Base-by-base conservation (phyloP, 2,113 vertebrate genomes). In the Ptilorrhoa leucosticta region DNA sequence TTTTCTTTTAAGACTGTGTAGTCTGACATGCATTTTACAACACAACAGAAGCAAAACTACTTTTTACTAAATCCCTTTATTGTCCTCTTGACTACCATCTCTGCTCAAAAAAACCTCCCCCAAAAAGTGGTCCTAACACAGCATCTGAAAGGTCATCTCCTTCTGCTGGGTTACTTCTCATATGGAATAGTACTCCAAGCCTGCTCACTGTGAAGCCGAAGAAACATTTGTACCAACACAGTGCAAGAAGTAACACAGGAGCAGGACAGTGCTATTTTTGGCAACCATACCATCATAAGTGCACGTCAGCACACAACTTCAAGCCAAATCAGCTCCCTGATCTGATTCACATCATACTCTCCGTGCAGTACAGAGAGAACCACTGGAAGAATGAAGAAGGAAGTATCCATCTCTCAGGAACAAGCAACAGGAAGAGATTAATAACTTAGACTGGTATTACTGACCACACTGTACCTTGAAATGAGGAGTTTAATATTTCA, bases 221-320 rank as follows among this genome's bases (percentile, higher is more conserved):
- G 44, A 53, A 89, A 37, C 27, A 37, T 18, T 70, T 73, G 82
- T 86, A 96, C 82, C 79, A 69, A 35, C 57, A 61, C 2, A 92
- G 88, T 50, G 94, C 90, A 95, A 93, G 79, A 88, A 88, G 88
- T 61, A 92, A 93, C 70, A 82, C 75, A 76, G 95, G 85, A 95
- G 82, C 85, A 79, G 84, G 93, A 72, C 85, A 90, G 63, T 9
- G 23, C 90, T 97, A 95, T 95, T 97, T 97, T 88, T 83, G 88
- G 95, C 95, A 93, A 57, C 42, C 3, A 45, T 50, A 69, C 7
- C 31, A 85, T 75, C 19, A 1, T 58, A 53, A 91, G 66, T 8
- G 85, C 79, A 93, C 40, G 54, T 86, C 94, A 93, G 79, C 85
- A 57, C 50, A 50, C 70, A 88, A 60, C 58, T 85, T 48, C 65